Evolutionary conservation across 2,888 invertebrate species (phyloP), one percentile per base, ranked within the genome.

Genomic region (Heliothis peltigera): DNA sequence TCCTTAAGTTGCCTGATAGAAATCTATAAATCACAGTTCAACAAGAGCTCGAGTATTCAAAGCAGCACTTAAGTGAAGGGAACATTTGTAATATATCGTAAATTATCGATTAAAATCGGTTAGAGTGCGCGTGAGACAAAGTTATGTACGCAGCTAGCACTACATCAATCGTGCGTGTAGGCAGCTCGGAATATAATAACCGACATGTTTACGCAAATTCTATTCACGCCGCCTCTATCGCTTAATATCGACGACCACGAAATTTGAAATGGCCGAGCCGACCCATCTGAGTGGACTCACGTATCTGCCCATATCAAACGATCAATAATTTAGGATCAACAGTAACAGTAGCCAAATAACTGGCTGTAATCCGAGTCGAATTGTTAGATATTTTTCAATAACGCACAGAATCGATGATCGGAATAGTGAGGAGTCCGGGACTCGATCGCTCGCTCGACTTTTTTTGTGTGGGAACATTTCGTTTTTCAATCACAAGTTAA

Each of bases 311-410:
- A 70, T 62, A 75, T 77, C 78, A 49, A 89, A 90, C 85, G 88
- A 85, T 81, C 91, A 82, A 92, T 93, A 94, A 92, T 81, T 93
- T 88, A 92, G 93, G 88, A 89, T 93, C 89, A 91, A 90, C 89
- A 84, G 80, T 82, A 87, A 84, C 92, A 89, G 94, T 93, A 93
- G 94, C 93, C 88, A 87, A 91, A 89, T 87, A 88, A 85, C 89
- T 87, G 83, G 81, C 78, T 83, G 84, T 93, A 93, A 94, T 92
- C 93, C 93, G 91, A 89, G 83, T 90, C 93, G 86, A 93, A 93
- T 93, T 90, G 89, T 80, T 85, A 81, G 87, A 88, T 85, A 87
- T 85, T 88, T 92, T 93, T 93, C 94, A 93, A 94, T 93, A 92
- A 93, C 87, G 85, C 84, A 75, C 68, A 70, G 77, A 77, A 73